Evolutionary conservation across 2,888 invertebrate genomes (phyloP), one percentile per base, ranked within the genome.

Genomic region (Cantharis rustica): DNA sequence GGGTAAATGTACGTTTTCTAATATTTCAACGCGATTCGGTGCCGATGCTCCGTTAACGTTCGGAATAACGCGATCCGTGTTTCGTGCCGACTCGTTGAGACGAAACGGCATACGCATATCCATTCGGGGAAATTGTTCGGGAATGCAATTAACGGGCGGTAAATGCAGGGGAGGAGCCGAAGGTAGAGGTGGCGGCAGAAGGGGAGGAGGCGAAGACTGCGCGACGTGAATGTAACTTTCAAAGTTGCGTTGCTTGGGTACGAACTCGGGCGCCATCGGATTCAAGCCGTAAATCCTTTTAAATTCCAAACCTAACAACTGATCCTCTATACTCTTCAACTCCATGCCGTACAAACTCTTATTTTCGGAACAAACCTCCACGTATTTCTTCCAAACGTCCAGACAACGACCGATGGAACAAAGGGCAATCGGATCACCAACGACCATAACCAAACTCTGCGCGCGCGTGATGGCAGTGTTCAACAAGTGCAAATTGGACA

Each of bases 391-490:
- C 96, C 96, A 96, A 0, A 95, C 91, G 88, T 94, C 93, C 80
- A 94, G 91, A 87, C 95, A 95, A 77, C 93, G 91, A 9, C 96
- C 96, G 69, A 95, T 91, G 0, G 95, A 93, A 83, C 95, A 94
- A 10, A 96, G 88, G 0, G 95, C 95, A 0, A 95, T 92, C 0
- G 96, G 95, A 88, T 96, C 96, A 0, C 96, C 96, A 1, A 96
- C 94, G 13, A 96, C 95, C 3, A 94, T 95, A 0, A 96, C 95
- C 69, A 95, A 87, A 82, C 94, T 94, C 87, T 95, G 95, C 0
- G 96, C 95, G 76, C 96, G 90, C 0, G 91, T 96, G 71, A 96
- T 93, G 0, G 96, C 96, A 0, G 96, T 96, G 85, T 95, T 96
- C 23, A 96, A 87, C 4, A 96, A 90, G 84, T 95, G 94, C 0